Evolutionary conservation across 2,888 invertebrate genomes (phyloP).

Genomic region (Maniola hyperantus): DNA sequence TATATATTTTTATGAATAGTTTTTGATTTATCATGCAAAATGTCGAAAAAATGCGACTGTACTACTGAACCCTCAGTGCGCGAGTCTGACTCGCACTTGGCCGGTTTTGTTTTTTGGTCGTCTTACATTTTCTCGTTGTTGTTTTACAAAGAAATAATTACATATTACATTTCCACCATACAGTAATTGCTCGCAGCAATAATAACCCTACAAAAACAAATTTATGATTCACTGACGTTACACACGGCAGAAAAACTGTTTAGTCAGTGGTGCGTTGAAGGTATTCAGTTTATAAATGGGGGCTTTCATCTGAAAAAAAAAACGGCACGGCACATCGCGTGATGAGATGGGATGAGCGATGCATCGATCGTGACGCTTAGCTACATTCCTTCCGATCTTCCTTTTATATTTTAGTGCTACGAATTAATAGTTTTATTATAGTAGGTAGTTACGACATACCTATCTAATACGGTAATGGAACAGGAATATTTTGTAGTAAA

Average conservation of each 20-base stretch:
- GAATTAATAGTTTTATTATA: constrained; percentile 20
- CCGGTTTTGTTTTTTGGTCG: no score
- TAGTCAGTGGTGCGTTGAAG: constrained; percentile 72
- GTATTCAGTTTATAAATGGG: constrained; percentile 71
- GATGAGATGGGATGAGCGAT: constrained; percentile 55
- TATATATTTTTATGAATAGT: no score
- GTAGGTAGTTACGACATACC: neutral
- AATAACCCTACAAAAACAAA: constrained; percentile 31
- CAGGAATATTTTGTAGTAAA: neutral
- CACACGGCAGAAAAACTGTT: constrained; percentile 61
- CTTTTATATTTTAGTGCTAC: constrained; percentile 33
- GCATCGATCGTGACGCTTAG: constrained; percentile 54
- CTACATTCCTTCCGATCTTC: constrained; percentile 39
- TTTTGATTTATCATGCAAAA: no score
- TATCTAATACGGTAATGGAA: neutral
- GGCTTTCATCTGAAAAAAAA: constrained; percentile 73
- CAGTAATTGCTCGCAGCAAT: constrained; percentile 15
- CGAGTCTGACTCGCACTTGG: no score
- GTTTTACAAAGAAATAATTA: constrained; percentile 1
- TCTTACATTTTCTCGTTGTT: neutral
- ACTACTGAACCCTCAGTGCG: no score
- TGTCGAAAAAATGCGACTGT: no score
- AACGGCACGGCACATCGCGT: constrained; percentile 74
- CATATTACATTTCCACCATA: constrained; percentile 1
- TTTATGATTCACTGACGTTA: constrained; percentile 45